These are phyloP conservation scores for Pristionchus japonicus DNA, from an alignment of 2,888 invertebrate genomes.

Conservation along the genomic window DNA sequence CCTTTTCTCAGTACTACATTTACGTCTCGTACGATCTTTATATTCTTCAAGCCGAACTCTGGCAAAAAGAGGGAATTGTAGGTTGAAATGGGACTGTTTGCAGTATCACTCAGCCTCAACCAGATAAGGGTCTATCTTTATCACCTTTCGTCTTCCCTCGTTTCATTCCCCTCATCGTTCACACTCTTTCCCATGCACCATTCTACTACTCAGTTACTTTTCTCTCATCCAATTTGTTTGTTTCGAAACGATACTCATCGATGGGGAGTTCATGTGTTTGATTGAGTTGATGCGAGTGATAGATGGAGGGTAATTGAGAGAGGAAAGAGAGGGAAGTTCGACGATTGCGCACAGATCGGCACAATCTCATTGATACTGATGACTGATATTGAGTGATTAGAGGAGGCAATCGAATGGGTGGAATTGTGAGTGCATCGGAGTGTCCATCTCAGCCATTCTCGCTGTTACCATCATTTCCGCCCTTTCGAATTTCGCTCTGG, in stretches of 20 bases:
- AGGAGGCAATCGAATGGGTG: background rate
- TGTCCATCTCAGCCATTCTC: background rate
- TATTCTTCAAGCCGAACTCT: background rate
- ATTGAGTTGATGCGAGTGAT: background rate
- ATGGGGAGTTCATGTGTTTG: no score
- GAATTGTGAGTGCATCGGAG: background rate
- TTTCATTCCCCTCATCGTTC: background rate
- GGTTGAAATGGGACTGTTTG: conserved; percentile 2
- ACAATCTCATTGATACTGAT: background rate
- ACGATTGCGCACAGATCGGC: background rate
- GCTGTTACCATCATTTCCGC: background rate
- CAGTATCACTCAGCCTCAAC: conserved; percentile 9
- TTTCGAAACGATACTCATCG: conserved; percentile 17
- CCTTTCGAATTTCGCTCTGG: background rate
- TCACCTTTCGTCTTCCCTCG: background rate
- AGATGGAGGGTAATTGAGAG: background rate
- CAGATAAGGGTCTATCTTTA: background rate
- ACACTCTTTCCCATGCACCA: background rate
- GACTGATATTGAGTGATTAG: background rate
- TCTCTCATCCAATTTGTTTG: background rate
- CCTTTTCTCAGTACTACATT: background rate
- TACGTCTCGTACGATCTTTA: background rate
- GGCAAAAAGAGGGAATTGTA: background rate
- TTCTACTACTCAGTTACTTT: background rate
- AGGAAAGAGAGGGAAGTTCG: background rate